A percentile compares a stretch with the other conserved stretches of the same genome.
Conservation (phyloP, 2,113 vertebrate species). For the Myrmecobius fasciatus region DNA sequence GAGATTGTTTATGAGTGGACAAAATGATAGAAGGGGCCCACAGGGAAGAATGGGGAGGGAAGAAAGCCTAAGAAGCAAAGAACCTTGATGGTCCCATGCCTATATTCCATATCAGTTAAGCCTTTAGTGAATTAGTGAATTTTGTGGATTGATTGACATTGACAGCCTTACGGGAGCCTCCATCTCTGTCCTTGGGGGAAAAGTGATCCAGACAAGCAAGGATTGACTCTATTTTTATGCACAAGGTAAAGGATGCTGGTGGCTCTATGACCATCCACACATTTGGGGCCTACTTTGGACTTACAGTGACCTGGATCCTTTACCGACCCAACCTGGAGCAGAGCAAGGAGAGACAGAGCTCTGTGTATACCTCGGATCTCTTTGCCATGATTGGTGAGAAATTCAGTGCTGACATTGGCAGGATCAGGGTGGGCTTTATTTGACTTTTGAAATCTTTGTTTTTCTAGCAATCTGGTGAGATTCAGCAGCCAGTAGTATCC, state of each 20-base stretch:
- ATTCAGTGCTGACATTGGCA: not conserved
- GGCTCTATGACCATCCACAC: slow-evolving; percentile 97
- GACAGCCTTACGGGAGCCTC: not conserved
- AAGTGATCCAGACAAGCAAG: not conserved
- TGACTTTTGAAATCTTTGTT: not conserved
- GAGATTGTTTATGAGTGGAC: not conserved
- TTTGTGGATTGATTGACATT: not conserved
- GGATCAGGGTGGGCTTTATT: not conserved
- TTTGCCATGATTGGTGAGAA: slow-evolving; percentile 96
- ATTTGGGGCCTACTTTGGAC: slow-evolving; percentile 96
- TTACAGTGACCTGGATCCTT: slow-evolving; percentile 92
- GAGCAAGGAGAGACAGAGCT: slow-evolving; percentile 89
- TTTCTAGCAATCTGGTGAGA: not conserved
- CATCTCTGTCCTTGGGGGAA: not conserved
- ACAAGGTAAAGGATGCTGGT: slow-evolving; percentile 93
- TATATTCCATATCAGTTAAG: not conserved
- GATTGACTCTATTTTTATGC: slow-evolving; percentile 10
- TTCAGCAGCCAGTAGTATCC: not conserved
- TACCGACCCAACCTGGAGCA: slow-evolving; percentile 91
- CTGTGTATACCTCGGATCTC: slow-evolving; percentile 92
- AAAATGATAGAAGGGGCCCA: not conserved
- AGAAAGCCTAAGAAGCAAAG: not conserved
- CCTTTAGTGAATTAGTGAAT: not conserved
- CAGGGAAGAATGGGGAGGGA: not conserved
- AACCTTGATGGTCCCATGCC: not conserved